Evolutionary conservation across 2,888 invertebrate genomes (phyloP), one percentile per base, ranked within the genome.

Genomic region (Mythimna impura): DNA sequence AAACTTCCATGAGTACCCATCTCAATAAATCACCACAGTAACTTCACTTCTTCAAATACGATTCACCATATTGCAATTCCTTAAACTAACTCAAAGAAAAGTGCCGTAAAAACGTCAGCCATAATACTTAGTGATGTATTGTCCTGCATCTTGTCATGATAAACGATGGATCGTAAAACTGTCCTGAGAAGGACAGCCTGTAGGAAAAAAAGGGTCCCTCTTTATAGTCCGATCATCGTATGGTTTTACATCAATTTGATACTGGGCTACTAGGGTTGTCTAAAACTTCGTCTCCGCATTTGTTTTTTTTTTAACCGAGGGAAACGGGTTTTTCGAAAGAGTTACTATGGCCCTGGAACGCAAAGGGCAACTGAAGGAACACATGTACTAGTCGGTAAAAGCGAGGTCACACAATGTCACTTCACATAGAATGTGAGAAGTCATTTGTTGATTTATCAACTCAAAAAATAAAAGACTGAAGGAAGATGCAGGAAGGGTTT

Each of bases 121-220:
- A 34, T 58, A 47, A n/a, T 30, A 36, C 43, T 50, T 34, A 17
- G 60, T 43, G 60, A 73, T 55, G 58, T 70, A 86, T 71, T 64
- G 64, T 65, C 69, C 68, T 74, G 78, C 78, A 77, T 82, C 85
- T 87, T 83, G 86, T 85, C 86, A 87, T 89, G 90, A 92, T 91
- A 90, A 93, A 93, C 87, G 91, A 89, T 80, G 62, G 80, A 70
- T 86, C 87, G 86, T 85, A 83, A 82, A 85, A 79, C 58, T 40
- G 36, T 70, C 58, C 14, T 20, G 60, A 66, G 67, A 62, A 73
- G 55, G 74, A 75, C 36, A 55, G 47, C 34, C 50, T 47, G 66
- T 86, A 88, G 82, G 66, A 34, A n/a, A n/a, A n/a, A n/a, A n/a
- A 20, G 72, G 36, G 36, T 7, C 36, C 36, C 22, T 60, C 22